A percentile compares a stretch with the other conserved stretches of the same genome.
phyloP scores from a whole-genome alignment of 2,113 vertebrate genomes.

The Numida meleagris region DNA sequence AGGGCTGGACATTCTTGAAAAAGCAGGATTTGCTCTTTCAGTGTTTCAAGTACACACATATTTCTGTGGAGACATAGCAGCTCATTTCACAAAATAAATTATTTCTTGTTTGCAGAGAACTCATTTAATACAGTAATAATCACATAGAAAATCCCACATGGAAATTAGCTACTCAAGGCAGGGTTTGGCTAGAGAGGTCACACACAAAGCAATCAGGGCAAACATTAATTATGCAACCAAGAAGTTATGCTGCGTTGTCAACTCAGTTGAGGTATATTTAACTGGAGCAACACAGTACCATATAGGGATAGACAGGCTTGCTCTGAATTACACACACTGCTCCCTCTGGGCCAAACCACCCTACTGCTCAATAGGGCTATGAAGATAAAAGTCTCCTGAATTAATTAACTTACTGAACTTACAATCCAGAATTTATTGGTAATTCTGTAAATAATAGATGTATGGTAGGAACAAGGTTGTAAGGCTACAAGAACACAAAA shows the following conservation, averaged over 20 bases:
- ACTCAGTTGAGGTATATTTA: slow-evolving; percentile 59
- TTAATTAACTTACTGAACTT: neutral
- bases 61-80: neutral
- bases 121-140: slow-evolving; percentile 3
- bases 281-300: slow-evolving; percentile 57
- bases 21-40: neutral
- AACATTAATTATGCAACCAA: slow-evolving; percentile 54
- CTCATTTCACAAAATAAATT: slow-evolving; percentile 14
- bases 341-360: neutral
- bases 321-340: neutral
- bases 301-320: slow-evolving; percentile 42
- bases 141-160: neutral
- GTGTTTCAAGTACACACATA: neutral
- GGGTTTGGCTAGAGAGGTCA: slow-evolving; percentile 46
- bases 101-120: neutral
- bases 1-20: neutral
- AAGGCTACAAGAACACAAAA: neutral
- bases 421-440: neutral
- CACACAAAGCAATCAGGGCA: slow-evolving; percentile 41
- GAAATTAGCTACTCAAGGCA: slow-evolving; percentile 36
- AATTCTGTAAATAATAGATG: neutral
- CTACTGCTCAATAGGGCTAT: neutral
- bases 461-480: neutral
- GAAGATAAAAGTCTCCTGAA: neutral
- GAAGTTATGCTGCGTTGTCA: slow-evolving; percentile 59